phyloP scores from a whole-genome alignment of 1,140 invertebrate species.

The Zophobas atratus region DNA sequence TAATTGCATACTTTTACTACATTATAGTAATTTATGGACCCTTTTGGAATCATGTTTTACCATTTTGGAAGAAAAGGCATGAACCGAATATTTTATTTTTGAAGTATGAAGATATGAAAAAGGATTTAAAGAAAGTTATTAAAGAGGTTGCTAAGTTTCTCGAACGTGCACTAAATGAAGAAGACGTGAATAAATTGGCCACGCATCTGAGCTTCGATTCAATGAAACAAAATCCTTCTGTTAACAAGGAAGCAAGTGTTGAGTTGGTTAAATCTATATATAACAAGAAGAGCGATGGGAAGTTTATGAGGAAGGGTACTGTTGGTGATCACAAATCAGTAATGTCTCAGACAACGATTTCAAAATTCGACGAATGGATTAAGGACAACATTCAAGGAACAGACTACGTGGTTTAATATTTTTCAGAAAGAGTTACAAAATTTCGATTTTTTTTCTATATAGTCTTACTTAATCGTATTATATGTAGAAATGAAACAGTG shows the following conservation, averaged over 20 bases:
- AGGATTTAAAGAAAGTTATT: constrained; percentile 75
- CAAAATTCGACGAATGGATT: no score
- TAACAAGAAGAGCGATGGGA: no score
- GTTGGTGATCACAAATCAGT: no score
- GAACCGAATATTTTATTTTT: constrained; percentile 74
- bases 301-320: no score
- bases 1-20: not conserved
- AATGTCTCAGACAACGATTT: no score
- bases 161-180: constrained; percentile 68
- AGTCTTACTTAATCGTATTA: no score
- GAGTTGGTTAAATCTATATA: constrained; percentile 60
- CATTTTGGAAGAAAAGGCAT: constrained; percentile 73
- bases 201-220: constrained; percentile 76
- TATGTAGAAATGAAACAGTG: no score
- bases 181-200: constrained; percentile 70
- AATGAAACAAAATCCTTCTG: constrained; percentile 79
- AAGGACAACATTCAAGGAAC: no score
- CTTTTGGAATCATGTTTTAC: constrained; percentile 74
- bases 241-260: constrained; percentile 75
- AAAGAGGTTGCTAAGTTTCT: constrained; percentile 74
- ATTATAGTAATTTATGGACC: constrained; percentile 72
- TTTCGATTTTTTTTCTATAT: no score
- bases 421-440: no score
- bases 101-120: constrained; percentile 79
- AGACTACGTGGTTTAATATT: no score